Base-by-base conservation (phyloP, 2,797 vertebrate species). In the Aplochiton taeniatus region DNA sequence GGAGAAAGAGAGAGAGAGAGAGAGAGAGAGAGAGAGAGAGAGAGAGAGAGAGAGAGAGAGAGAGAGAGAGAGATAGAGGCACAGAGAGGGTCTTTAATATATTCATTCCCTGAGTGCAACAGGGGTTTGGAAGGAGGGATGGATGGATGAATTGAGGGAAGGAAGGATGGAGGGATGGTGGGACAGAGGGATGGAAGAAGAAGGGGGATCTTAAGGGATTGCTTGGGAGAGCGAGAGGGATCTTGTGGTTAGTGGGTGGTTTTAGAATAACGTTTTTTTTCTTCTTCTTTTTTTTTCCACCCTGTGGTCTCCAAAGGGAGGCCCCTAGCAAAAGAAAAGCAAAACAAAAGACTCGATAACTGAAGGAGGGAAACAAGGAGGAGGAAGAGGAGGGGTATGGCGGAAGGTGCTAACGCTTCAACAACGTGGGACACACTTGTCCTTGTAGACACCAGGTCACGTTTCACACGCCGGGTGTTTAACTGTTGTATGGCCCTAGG, bases 101-200 rank as follows among this genome's bases (percentile, higher is more conserved):
- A 91, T 91, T 92, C 85, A 91, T 91, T 82, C 84, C 89, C 88
- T 83, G 86, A 80, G 83, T 86, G 85, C 87, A 76, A 75, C 59
- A 75, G 88, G 88, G 83, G 77, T 82, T 80, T 79, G 81, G 83
- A 87, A 79, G 78, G 74, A 84, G 81, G 57, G 78, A 80, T 76
- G 68, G 58, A 63, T 72, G 67, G 61, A 77, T 60, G 63, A n/a
- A n/a, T n/a, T n/a, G 67, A 70, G 74, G 75, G 77, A 76, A 75
- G 74, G 72, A 78, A 70, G 73, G 65, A 74, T 56, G 56, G 79
- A 68, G 77, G n/a, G 55, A 63, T 43, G 51, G 20, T 47, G 16
- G 42, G 31, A 61, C 31, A 4, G 18, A 31, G 50, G 56, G 20
- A 16, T 4, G 9, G 70, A 48, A 18, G 13, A 31, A 31, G 69